Evolutionary conservation across 2,113 vertebrate genomes (phyloP).

Genomic region (Oryzias celebensis): DNA sequence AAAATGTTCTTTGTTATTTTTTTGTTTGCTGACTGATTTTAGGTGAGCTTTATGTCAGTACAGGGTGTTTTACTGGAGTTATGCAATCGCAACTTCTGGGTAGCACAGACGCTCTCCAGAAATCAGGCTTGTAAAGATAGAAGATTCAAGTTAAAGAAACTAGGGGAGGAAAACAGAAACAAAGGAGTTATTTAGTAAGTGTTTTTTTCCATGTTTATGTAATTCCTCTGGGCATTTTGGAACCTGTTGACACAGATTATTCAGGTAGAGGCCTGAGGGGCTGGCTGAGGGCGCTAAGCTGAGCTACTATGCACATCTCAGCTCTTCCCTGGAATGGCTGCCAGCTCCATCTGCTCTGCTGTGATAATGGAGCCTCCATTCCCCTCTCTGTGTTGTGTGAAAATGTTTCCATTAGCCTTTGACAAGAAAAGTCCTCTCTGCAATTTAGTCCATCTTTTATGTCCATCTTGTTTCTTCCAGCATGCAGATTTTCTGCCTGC

Average conservation of each 20-base stretch:
- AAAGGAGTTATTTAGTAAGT: conserved; percentile 72
- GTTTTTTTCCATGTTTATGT: conserved; percentile 64
- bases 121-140: conserved; percentile 57
- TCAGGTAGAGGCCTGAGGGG: conserved; percentile 77
- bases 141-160: conserved; percentile 63
- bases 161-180: conserved; percentile 18
- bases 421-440: conserved; percentile 80
- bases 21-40: background rate
- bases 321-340: conserved; percentile 75
- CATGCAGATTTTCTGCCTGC: conserved; percentile 79
- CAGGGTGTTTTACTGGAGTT: conserved; percentile 11
- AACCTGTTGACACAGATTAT: conserved; percentile 84
- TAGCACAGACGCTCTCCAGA: conserved; percentile 24
- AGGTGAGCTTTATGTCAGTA: conserved; percentile 11
- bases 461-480: conserved; percentile 82
- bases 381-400: conserved; percentile 75
- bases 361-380: conserved; percentile 78
- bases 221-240: conserved; percentile 73
- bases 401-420: conserved; percentile 83
- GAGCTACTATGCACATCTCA: conserved; percentile 75
- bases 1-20: background rate
- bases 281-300: conserved; percentile 73
- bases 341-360: conserved; percentile 79
- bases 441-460: conserved; percentile 81
- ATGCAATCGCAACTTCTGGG: conserved; percentile 12